Percentiles rank a stretch among this genome's conserved stretches.
Evolutionary conservation across 1,140 invertebrate genomes (phyloP).

Genomic region (Portunus trituberculatus): DNA sequence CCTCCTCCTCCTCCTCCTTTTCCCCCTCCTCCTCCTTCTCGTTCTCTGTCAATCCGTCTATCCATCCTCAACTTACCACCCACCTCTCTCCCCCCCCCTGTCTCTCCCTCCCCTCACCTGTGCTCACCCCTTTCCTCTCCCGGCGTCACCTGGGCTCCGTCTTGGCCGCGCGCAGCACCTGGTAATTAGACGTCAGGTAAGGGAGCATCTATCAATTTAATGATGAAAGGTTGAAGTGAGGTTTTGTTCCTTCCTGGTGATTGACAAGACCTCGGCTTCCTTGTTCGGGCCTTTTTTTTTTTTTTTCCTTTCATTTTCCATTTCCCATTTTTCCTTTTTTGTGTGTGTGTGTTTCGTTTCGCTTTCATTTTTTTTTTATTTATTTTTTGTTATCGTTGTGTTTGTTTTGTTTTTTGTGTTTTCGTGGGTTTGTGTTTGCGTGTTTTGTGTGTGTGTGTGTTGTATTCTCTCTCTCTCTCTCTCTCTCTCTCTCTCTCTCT

Average conservation of each 20-base stretch:
- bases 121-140: not conserved
- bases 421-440: not conserved
- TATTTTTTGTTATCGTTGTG: not conserved
- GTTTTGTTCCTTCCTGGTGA: slow-evolving; percentile 65
- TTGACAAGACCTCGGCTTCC: slow-evolving; percentile 49
- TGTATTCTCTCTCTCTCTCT: not conserved
- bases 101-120: not conserved
- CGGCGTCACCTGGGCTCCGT: not conserved
- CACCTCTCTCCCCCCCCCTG: not conserved
- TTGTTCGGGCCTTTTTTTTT: not conserved
- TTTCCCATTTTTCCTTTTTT: not conserved
- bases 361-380: not conserved
- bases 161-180: slow-evolving; percentile 33
- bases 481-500: not conserved
- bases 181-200: slow-evolving; percentile 66
- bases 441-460: not conserved
- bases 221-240: slow-evolving; percentile 63
- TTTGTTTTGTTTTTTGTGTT: not conserved
- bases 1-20: not conserved
- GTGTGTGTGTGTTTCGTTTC: not conserved
- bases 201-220: slow-evolving; percentile 74
- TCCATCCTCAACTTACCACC: not conserved
- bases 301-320: too few relatives aligned
- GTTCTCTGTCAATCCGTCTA: not conserved
- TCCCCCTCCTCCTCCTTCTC: not conserved